A percentile compares a stretch with the other conserved stretches of the same genome.
These are phyloP conservation scores for Hetaerina titia DNA, from an alignment of 2,888 invertebrate species.

Conservation along the genomic window DNA sequence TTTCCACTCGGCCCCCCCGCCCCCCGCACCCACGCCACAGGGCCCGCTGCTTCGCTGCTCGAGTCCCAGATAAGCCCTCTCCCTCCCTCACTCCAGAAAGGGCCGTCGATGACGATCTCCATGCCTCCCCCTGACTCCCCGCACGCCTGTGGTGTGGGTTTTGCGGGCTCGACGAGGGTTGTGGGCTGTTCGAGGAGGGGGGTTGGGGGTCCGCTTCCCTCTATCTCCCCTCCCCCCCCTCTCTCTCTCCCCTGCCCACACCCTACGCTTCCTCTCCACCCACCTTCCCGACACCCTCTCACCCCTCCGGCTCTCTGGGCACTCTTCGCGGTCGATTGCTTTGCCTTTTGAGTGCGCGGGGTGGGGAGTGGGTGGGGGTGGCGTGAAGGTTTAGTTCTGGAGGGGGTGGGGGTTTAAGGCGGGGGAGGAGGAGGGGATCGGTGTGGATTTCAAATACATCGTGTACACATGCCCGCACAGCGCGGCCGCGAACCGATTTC, in stretches of 20 bases:
- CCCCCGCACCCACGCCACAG: background rate
- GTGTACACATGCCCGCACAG: background rate
- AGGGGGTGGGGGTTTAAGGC: no score
- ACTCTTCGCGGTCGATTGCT: background rate
- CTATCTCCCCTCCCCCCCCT: no score
- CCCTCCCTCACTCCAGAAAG: background rate
- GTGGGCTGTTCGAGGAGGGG: no score
- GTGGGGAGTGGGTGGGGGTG: no score
- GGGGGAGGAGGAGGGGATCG: background rate
- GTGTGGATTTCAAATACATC: background rate
- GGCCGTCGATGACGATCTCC: background rate
- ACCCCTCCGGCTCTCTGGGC: background rate
- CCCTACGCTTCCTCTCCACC: no score
- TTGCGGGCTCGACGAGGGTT: background rate
- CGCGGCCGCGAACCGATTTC: background rate
- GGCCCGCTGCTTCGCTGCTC: background rate
- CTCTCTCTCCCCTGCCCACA: no score
- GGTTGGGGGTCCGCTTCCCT: no score
- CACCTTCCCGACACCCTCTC: no score
- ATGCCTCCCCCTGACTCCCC: background rate
- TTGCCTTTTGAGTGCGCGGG: background rate
- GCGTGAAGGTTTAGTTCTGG: background rate
- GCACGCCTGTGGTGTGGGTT: background rate
- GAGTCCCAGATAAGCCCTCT: background rate
- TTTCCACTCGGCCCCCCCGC: no score